phyloP scores from a whole-genome alignment of 2,113 vertebrate species.

The Madoqua kirkii region DNA sequence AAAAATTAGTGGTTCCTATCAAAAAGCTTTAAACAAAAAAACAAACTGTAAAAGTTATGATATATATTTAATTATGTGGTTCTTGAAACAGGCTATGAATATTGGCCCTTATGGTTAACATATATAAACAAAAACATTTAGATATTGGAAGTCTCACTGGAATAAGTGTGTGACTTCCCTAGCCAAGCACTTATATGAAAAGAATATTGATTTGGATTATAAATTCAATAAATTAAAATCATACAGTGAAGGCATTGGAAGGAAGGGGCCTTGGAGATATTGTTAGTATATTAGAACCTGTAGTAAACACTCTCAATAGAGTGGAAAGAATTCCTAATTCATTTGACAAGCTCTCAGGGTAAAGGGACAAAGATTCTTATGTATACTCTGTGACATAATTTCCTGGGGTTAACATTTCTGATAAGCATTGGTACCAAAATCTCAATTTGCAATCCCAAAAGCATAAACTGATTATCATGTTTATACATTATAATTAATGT shows the following conservation, averaged over 20 bases:
- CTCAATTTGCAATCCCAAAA: neutral
- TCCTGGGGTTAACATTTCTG: neutral
- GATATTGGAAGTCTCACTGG: slow-evolving; percentile 12
- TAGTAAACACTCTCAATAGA: slow-evolving; percentile 27
- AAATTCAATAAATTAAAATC: slow-evolving; percentile 57
- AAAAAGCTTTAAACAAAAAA: slow-evolving; percentile 40
- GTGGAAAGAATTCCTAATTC: slow-evolving; percentile 9
- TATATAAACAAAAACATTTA: slow-evolving; percentile 43
- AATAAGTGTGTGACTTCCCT: neutral
- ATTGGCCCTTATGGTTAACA: neutral
- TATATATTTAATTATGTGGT: slow-evolving; percentile 19
- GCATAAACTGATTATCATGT: neutral
- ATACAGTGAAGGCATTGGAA: neutral
- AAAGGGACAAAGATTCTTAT: neutral
- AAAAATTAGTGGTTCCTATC: neutral
- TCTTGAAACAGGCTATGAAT: slow-evolving; percentile 21
- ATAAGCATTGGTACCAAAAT: neutral
- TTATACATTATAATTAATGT: neutral
- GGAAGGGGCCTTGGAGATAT: neutral
- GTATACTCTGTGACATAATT: slow-evolving; percentile 25
- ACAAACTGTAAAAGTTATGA: neutral
- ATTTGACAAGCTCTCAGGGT: neutral
- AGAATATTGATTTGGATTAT: slow-evolving; percentile 52
- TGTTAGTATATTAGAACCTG: slow-evolving; percentile 3
- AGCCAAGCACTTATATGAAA: slow-evolving; percentile 31